Evolutionary conservation across 35 echinoderm and acorn worm genomes (phyloP).

Genomic region (Ptychodera flava): DNA sequence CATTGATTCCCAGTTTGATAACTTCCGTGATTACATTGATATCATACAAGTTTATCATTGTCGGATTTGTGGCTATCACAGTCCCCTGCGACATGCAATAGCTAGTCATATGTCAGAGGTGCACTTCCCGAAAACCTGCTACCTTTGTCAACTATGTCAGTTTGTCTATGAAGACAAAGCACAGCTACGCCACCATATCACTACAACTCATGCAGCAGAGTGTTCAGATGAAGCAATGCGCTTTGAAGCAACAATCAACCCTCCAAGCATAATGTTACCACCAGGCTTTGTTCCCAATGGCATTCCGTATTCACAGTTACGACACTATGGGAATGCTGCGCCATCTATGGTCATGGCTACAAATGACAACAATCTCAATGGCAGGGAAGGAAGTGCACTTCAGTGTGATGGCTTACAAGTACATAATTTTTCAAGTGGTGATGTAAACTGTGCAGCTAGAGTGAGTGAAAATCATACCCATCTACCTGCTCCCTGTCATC

Average conservation of each 20-base stretch:
- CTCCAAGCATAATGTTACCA: not conserved
- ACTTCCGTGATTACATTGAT: constrained; percentile 95
- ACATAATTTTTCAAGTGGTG: not conserved
- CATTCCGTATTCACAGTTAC: not conserved
- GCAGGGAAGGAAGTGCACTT: not conserved
- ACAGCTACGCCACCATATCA: constrained; percentile 80
- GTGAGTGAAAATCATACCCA: not conserved
- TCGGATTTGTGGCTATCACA: constrained; percentile 88
- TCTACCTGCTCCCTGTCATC: not conserved
- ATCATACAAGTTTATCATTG: constrained; percentile 94
- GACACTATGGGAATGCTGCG: not conserved
- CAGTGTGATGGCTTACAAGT: not conserved
- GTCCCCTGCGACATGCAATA: constrained; percentile 95
- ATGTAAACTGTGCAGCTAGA: not conserved
- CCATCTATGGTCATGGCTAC: not conserved
- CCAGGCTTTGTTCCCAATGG: not conserved
- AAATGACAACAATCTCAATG: not conserved
- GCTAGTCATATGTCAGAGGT: constrained; percentile 99
- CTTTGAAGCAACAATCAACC: not conserved
- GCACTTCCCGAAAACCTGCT: constrained; percentile 83
- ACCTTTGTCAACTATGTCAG: constrained; percentile 94
- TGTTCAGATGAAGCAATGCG: not conserved
- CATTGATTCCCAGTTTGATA: constrained; percentile 96
- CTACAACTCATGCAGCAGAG: constrained; percentile 54
- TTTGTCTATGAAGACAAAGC: constrained; percentile 91